Percentiles rank a stretch among this genome's conserved stretches.
phyloP scores from a whole-genome alignment of 2,888 invertebrate genomes.

The Drosophila prostipennis region DNA sequence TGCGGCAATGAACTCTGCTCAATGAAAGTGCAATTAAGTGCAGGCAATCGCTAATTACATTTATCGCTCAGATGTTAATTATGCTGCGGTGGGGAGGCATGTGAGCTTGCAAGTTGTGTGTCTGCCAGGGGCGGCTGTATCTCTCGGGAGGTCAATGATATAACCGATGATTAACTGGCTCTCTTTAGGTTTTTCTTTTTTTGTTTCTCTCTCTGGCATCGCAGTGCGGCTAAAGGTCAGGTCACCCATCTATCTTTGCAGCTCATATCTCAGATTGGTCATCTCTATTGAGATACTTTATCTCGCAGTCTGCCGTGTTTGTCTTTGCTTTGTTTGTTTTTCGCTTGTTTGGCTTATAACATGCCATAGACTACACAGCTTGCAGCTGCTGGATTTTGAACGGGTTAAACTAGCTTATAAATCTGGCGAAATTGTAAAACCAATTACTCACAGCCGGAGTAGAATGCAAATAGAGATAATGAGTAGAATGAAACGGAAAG shows the following conservation, averaged over 20 bases:
- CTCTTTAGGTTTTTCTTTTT: constrained; percentile 22
- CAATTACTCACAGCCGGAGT: constrained; percentile 23
- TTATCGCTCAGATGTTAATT: constrained; percentile 77
- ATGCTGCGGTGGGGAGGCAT: constrained; percentile 33
- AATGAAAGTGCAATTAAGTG: constrained; percentile 73
- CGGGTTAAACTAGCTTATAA: constrained; percentile 18
- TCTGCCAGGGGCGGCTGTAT: not conserved
- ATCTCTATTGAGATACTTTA: constrained; percentile 40
- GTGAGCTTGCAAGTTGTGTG: too few species aligned
- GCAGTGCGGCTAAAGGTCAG: constrained; percentile 35
- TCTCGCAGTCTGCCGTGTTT: constrained; percentile 22
- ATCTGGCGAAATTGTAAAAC: constrained; percentile 12
- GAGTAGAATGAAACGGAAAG: constrained; percentile 14
- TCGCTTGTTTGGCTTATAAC: constrained; percentile 10
- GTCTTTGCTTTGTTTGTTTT: constrained; percentile 3
- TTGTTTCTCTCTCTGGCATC: constrained; percentile 6
- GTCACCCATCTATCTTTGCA: constrained; percentile 31
- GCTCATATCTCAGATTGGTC: constrained; percentile 23
- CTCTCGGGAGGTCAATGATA: constrained; percentile 48
- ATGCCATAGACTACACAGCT: constrained; percentile 6
- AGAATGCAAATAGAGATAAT: constrained; percentile 3
- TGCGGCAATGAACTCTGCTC: constrained; percentile 67
- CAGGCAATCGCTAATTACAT: constrained; percentile 67
- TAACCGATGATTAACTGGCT: constrained; percentile 46
- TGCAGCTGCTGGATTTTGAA: constrained; percentile 28